Percentiles rank a stretch among this genome's conserved stretches.
Conservation (phyloP, 2,797 vertebrate genomes). For the Pseudocheirus occidentalis region DNA sequence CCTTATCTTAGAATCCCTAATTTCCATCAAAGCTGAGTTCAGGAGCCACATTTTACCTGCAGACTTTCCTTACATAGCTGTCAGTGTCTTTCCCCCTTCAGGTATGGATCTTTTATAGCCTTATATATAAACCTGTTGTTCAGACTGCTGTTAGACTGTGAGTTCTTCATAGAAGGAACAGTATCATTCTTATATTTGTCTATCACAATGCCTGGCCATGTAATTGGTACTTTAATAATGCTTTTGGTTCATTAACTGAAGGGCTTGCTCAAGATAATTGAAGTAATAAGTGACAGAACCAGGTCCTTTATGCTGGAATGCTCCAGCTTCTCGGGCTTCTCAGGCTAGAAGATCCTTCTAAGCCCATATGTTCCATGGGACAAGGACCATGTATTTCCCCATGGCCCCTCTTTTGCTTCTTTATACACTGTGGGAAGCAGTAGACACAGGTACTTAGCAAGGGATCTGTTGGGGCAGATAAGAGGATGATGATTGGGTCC, state of each 20-base stretch:
- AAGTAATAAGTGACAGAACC: neutral
- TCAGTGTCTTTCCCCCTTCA: neutral
- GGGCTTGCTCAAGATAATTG: neutral
- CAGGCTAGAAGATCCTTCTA: neutral
- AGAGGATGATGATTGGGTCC: neutral
- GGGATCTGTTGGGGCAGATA: neutral
- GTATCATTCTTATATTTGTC: neutral
- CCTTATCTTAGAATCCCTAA: neutral
- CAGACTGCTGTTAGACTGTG: neutral
- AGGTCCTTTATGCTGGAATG: neutral
- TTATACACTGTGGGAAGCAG: neutral
- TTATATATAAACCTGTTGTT: neutral
- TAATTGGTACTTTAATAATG: neutral
- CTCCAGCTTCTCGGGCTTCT: neutral
- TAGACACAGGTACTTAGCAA: neutral
- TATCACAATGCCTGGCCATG: neutral
- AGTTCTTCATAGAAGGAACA: neutral
- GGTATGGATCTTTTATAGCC: neutral
- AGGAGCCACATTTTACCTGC: neutral
- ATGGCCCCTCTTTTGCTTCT: neutral
- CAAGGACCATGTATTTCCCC: neutral
- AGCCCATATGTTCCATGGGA: neutral
- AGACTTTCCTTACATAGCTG: neutral
- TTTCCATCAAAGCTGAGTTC: neutral
- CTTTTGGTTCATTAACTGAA: neutral